Base-by-base conservation (phyloP, 2,797 vertebrate species). In the Coracias cyanogaster region DNA sequence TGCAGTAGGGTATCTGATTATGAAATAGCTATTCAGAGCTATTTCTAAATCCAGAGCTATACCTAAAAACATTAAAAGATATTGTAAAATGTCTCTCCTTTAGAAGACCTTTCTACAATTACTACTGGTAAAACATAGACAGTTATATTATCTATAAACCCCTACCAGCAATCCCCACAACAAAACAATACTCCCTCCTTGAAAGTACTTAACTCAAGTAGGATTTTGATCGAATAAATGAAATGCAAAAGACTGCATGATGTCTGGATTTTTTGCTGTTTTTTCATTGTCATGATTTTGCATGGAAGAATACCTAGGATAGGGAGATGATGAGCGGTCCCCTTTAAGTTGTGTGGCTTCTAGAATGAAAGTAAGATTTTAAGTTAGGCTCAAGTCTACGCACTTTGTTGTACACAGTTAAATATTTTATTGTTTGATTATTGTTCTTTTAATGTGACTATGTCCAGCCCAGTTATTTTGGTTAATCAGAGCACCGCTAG, bases 361-460 rank as follows among this genome's bases (percentile, higher is more conserved):
- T 20, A 82, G 33, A 89, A 84, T 28, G 20, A 60, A 86, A 86
- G 22, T 20, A 37, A 45, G 41, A 67, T 43, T 78, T 89, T 33
- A 85, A 79, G 31, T 55, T 51, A 64, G 51, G 29, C 33, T 69
- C 41, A 25, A 33, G 46, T 12, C 65, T 74, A 52, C 39, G 64
- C 0, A 1, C 64, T 88, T 67, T 7, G 1, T 39, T 78, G 71
- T 39, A 72, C 9, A n/a, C 46, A 71, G 51, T 43, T 72, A 89
- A 67, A 45, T 55, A 51, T 55, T 94, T 85, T 71, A 84, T 60
- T 85, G 67, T 74, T 89, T 96, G 86, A 65, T 71, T 88, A 57
- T 65, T 88, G 37, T 24, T 89, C 37, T 92, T 86, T 67, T 83
- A 39, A 33, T 58, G 41, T 71, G 54, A 95, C 39, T 86, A 69